These are phyloP conservation scores for Cynopterus sphinx DNA, from an alignment of 2,797 vertebrate genomes.

Conservation along the genomic window DNA sequence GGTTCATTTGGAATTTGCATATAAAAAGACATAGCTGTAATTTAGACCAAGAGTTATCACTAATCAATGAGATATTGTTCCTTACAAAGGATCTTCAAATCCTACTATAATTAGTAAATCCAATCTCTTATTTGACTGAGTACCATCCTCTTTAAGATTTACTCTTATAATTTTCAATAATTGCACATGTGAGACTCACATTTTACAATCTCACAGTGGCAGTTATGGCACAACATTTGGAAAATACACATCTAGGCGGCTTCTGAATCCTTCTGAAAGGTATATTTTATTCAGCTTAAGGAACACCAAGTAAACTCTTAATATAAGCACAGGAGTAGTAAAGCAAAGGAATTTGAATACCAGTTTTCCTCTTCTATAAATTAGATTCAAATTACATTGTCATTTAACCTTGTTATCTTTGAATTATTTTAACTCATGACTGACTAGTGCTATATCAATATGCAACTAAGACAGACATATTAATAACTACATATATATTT, in stretches of 20 bases:
- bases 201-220: not conserved
- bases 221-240: not conserved
- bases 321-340: not conserved
- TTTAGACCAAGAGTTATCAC: not conserved
- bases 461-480: not conserved
- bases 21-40: not conserved
- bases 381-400: not conserved
- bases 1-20: not conserved
- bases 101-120: not conserved
- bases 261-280: conserved; percentile 28
- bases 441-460: not conserved
- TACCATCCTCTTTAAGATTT: not conserved
- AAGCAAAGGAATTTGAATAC: not conserved
- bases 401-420: conserved; percentile 18
- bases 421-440: conserved; percentile 44
- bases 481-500: not conserved
- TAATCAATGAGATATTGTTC: not conserved
- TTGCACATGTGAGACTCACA: not conserved
- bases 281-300: not conserved
- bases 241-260: not conserved
- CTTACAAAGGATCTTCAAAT: conserved; percentile 14
- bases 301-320: not conserved
- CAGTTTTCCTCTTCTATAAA: not conserved
- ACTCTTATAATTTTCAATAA: not conserved
- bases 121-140: not conserved